A percentile compares a stretch with the other conserved stretches of the same genome.
Evolutionary conservation across 2,797 vertebrate genomes (phyloP).

Genomic region (Australoheros facetus): DNA sequence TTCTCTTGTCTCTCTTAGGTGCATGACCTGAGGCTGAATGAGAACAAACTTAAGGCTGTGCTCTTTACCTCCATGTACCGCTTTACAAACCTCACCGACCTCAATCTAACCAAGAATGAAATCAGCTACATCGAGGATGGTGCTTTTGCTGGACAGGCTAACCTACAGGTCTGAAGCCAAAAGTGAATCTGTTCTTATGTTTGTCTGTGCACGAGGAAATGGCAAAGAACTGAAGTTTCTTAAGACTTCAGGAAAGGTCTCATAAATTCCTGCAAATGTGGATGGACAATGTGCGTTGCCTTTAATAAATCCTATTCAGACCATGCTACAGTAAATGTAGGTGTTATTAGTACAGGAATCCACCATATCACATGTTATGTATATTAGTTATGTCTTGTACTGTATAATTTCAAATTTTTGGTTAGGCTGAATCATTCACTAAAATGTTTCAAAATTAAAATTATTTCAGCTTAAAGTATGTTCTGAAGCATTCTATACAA

Average conservation of each 20-base stretch:
- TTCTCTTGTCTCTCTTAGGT: constrained; percentile 72
- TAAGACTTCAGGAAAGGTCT: not conserved
- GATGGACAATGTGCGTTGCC: not conserved
- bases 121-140: constrained; percentile 98
- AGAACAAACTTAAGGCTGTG: constrained; percentile 97
- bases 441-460: not conserved
- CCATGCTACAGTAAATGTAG: not conserved
- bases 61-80: constrained; percentile 94
- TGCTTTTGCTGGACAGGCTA: constrained; percentile 94
- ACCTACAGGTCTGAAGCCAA: constrained; percentile 84
- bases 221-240: not conserved
- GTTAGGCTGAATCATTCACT: not conserved
- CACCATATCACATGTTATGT: not conserved
- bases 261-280: not conserved
- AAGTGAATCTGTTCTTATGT: not conserved
- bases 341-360: not conserved
- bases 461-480: not conserved
- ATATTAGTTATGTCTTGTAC: not conserved
- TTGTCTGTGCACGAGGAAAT: not conserved
- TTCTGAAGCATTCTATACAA: not conserved
- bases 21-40: constrained; percentile 94
- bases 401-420: not conserved
- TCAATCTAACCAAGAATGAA: constrained; percentile 99
- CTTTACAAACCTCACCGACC: constrained; percentile 98
- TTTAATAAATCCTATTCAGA: not conserved